Percentiles rank a stretch among this genome's conserved stretches.
Conservation (phyloP, 1,140 invertebrate genomes). For the Pseudomyrmex concolor region DNA sequence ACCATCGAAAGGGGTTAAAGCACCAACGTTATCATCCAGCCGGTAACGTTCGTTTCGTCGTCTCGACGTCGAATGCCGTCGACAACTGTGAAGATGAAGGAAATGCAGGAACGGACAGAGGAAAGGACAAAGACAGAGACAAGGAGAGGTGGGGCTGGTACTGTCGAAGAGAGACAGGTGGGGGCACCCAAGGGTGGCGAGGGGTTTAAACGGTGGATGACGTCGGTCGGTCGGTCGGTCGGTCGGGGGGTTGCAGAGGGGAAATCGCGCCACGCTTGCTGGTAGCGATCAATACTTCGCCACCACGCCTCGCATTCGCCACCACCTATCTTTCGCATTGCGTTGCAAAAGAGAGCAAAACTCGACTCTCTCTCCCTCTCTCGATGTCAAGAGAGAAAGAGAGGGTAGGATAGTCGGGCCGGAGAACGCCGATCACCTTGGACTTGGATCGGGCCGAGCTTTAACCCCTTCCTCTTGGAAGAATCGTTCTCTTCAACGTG, state of each 20-base stretch:
- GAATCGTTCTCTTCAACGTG: slow-evolving; percentile 18
- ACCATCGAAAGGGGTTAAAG: slow-evolving; percentile 26
- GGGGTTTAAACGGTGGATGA: slow-evolving; percentile 78
- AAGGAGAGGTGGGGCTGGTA: slow-evolving; percentile 58
- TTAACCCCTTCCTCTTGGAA: slow-evolving; percentile 1
- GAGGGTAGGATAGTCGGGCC: slow-evolving; percentile 62
- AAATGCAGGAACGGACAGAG: slow-evolving; percentile 30
- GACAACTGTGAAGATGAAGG: slow-evolving; percentile 55
- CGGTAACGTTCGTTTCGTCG: slow-evolving; percentile 50
- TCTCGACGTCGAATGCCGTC: slow-evolving; percentile 58
- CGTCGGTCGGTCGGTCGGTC: slow-evolving; percentile 71
- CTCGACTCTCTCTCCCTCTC: slow-evolving; percentile 78
- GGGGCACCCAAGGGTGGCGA: slow-evolving; percentile 64
- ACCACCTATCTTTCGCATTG: slow-evolving; percentile 75
- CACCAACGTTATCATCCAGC: slow-evolving; percentile 18
- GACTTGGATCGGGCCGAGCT: slow-evolving; percentile 50
- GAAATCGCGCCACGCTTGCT: slow-evolving; percentile 75
- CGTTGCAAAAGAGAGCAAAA: slow-evolving; percentile 67
- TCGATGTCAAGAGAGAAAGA: slow-evolving; percentile 42
- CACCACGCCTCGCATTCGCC: slow-evolving; percentile 81
- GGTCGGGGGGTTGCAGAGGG: slow-evolving; percentile 71
- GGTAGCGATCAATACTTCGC: slow-evolving; percentile 82
- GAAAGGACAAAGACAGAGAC: slow-evolving; percentile 28
- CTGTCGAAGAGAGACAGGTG: slow-evolving; percentile 22
- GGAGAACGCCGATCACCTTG: slow-evolving; percentile 56